phyloP scores from a whole-genome alignment of 2,888 invertebrate species.

The Ptilodon capucinus region DNA sequence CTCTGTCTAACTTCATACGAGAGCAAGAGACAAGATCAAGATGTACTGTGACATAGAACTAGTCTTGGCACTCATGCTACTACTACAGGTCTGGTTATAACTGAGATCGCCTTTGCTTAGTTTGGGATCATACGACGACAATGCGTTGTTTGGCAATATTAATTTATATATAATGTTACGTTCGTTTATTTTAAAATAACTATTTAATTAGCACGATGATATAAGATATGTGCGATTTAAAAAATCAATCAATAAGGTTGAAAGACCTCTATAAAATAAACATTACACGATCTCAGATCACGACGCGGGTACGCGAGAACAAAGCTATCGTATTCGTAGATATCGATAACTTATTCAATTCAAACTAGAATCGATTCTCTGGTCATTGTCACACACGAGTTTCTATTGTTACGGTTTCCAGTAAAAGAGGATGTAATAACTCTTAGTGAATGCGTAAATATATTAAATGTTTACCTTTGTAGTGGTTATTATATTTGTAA shows the following conservation, averaged over 20 bases:
- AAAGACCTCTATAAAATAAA: constrained; percentile 27
- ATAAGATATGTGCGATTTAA: not conserved
- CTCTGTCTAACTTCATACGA: too few relatives aligned
- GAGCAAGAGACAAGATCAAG: too few relatives aligned
- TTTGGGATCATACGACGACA: too few relatives aligned
- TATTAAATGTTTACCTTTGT: too few relatives aligned
- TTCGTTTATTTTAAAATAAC: not conserved
- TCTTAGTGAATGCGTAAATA: not conserved
- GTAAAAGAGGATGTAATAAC: constrained; percentile 5
- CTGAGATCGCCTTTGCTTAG: too few relatives aligned
- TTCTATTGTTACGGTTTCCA: constrained; percentile 17
- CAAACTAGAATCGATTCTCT: constrained; percentile 17
- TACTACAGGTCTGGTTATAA: too few relatives aligned
- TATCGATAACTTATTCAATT: constrained; percentile 30
- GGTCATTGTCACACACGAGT: constrained; percentile 15
- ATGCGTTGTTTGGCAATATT: too few relatives aligned
- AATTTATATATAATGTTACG: too few relatives aligned
- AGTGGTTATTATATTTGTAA: too few relatives aligned
- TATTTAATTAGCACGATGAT: not conserved
- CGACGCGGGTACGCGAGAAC: constrained; percentile 15
- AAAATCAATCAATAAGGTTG: not conserved
- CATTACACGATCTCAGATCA: constrained; percentile 26
- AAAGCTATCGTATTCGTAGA: constrained; percentile 10
- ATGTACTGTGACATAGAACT: too few relatives aligned
- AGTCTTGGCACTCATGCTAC: too few relatives aligned